A percentile compares a stretch with the other conserved stretches of the same genome.
Conservation (phyloP, 2,888 invertebrate genomes). For the Dione vanillae region DNA sequence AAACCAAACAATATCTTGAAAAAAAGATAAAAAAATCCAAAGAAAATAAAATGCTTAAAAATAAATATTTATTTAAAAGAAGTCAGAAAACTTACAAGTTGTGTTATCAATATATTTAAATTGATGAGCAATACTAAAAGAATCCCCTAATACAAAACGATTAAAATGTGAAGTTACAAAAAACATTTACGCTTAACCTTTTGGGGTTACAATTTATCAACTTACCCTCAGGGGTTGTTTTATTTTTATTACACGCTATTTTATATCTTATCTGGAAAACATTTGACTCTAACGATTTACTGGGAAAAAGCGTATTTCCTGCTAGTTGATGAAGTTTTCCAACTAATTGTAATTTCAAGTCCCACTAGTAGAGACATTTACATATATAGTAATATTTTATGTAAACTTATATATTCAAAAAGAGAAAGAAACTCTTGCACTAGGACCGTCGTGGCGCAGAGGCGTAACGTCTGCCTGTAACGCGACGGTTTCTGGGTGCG, state of each 20-base stretch:
- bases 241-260: conserved; percentile 20
- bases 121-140: background rate
- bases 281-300: conserved; percentile 4
- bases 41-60: too few species aligned
- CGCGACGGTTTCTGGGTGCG: too few species aligned
- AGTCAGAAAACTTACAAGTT: too few species aligned
- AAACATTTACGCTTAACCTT: conserved; percentile 20
- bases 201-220: conserved; percentile 19
- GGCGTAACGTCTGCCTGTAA: too few species aligned
- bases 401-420: too few species aligned
- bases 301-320: conserved; percentile 16
- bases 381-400: too few species aligned
- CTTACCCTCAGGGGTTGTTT: conserved; percentile 5
- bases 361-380: background rate
- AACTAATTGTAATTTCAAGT: background rate
- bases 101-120: too few species aligned
- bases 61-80: too few species aligned
- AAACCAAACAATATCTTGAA: too few species aligned
- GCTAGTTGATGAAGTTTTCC: background rate
- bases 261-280: conserved; percentile 22
- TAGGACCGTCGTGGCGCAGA: too few species aligned
- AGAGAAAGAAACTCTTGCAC: too few species aligned
- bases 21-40: too few species aligned
- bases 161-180: conserved; percentile 12
- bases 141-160: background rate